A percentile compares a stretch with the other conserved stretches of the same genome.
Evolutionary conservation across 2,888 invertebrate species (phyloP).

Genomic region (Trisateles emortualis): DNA sequence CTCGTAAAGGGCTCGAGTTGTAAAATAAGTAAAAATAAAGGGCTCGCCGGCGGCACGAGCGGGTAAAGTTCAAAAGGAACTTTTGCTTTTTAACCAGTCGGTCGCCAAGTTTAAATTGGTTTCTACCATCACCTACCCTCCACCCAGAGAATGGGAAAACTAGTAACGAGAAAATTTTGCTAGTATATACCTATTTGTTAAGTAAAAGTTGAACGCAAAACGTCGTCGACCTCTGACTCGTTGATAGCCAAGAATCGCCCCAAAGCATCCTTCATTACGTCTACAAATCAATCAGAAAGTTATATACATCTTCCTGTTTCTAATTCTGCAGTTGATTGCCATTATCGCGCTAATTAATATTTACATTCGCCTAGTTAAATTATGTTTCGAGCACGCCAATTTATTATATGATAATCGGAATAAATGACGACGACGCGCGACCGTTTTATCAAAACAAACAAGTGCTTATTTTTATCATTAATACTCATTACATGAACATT

Average conservation of each 20-base stretch:
- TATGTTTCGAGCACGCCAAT: conserved; percentile 28
- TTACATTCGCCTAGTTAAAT: conserved; percentile 34
- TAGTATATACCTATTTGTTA: conserved; percentile 51
- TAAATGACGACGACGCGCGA: conserved; percentile 31
- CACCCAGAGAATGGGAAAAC: conserved; percentile 67
- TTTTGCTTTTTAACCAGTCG: conserved; percentile 83
- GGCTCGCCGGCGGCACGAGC: conserved; percentile 63
- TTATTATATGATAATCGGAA: conserved; percentile 34
- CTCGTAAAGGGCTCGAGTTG: conserved; percentile 71
- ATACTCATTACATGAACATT: conserved; percentile 11
- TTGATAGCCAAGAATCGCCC: conserved; percentile 37
- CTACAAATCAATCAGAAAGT: conserved; percentile 37
- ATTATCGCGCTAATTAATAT: conserved; percentile 40
- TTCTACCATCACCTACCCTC: conserved; percentile 67
- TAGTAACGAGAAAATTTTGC: conserved; percentile 69
- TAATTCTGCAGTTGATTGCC: conserved; percentile 24
- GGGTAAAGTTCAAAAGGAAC: conserved; percentile 74
- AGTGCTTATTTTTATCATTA: conserved; percentile 8
- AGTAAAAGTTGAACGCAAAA: conserved; percentile 46
- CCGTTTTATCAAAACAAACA: conserved; percentile 24
- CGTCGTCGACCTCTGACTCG: conserved; percentile 22
- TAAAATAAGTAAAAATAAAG: conserved; percentile 79
- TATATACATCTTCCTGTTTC: conserved; percentile 41
- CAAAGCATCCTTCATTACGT: conserved; percentile 33
- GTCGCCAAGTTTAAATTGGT: conserved; percentile 83